Percentiles rank a stretch among this genome's conserved stretches.
These are phyloP conservation scores for Halictus quadricinctus DNA, from an alignment of 2,888 invertebrate species.

Conservation along the genomic window DNA sequence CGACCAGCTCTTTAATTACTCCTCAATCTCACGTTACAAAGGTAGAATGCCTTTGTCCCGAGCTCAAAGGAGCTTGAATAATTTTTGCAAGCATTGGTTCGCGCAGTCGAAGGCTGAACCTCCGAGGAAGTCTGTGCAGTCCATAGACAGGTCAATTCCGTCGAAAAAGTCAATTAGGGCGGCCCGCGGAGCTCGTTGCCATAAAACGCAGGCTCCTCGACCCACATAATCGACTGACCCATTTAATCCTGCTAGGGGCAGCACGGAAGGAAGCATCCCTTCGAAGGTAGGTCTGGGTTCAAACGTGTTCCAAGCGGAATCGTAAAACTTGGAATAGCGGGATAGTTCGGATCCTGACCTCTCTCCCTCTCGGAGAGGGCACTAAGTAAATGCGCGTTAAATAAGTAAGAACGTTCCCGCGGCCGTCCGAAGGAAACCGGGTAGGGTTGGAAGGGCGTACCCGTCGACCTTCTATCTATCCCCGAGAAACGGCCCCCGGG, in stretches of 20 bases:
- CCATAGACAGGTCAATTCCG: constrained; percentile 17
- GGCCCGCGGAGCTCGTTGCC: constrained; percentile 38
- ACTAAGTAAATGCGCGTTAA: constrained; percentile 77
- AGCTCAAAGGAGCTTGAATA: not conserved
- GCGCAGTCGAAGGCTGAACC: not conserved
- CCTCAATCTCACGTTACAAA: not conserved
- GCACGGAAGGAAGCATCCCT: constrained; percentile 37
- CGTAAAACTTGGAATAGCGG: constrained; percentile 68
- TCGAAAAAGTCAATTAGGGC: constrained; percentile 50
- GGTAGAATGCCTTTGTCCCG: not conserved
- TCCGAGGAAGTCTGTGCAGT: not conserved
- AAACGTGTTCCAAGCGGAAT: constrained; percentile 67
- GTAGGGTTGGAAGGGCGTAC: not conserved
- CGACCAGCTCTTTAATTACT: not conserved
- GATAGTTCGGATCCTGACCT: constrained; percentile 66
- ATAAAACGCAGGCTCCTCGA: constrained; percentile 57
- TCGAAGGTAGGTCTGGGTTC: constrained; percentile 44
- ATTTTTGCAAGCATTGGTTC: not conserved
- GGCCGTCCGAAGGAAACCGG: constrained; percentile 11
- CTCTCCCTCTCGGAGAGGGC: constrained; percentile 16
- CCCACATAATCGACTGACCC: constrained; percentile 54
- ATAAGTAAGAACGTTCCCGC: constrained; percentile 71
- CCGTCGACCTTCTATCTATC: not conserved
- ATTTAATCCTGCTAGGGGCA: constrained; percentile 52
- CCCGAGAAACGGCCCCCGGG: constrained; percentile 31